Conservation (phyloP, 92 coral and sea anemone genomes). For the Zoanthus solanderi region DNA sequence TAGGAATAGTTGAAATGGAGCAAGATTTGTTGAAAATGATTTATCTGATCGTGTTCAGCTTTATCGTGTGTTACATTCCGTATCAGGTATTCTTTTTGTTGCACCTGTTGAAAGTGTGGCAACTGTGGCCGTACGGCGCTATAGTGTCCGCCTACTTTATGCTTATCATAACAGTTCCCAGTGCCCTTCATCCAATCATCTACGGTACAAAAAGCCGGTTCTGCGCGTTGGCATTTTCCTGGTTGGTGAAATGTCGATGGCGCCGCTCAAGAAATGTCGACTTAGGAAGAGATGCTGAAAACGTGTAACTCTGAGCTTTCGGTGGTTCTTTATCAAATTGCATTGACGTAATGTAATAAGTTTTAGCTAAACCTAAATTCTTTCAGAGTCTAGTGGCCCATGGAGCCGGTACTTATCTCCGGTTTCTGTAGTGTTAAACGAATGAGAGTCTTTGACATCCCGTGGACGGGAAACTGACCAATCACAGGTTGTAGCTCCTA, state of each 20-base stretch:
- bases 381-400: too few species aligned
- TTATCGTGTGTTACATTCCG: constrained; percentile 34
- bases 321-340: too few species aligned
- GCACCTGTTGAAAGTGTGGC: constrained; percentile 2
- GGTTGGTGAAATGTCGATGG: constrained; percentile 38
- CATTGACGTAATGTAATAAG: too few species aligned
- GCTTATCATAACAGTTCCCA: not conserved
- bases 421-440: too few species aligned
- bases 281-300: not conserved
- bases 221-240: constrained; percentile 39
- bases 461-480: too few species aligned
- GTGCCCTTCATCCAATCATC: constrained; percentile 43
- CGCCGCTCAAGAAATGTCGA: not conserved
- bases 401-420: too few species aligned
- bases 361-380: too few species aligned
- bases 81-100: constrained; percentile 17
- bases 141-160: constrained; percentile 3
- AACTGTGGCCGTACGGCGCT: not conserved
- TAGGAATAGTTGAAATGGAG: constrained; percentile 47
- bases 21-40: constrained; percentile 43
- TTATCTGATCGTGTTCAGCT: constrained; percentile 42
- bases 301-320: not conserved
- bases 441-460: too few species aligned
- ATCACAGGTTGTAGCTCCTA: too few species aligned
- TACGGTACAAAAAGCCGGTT: constrained; percentile 45